A percentile compares a stretch with the other conserved stretches of the same genome.
These are phyloP conservation scores for Eurytoma californica DNA, from an alignment of 2,888 invertebrate species.

Conservation along the genomic window DNA sequence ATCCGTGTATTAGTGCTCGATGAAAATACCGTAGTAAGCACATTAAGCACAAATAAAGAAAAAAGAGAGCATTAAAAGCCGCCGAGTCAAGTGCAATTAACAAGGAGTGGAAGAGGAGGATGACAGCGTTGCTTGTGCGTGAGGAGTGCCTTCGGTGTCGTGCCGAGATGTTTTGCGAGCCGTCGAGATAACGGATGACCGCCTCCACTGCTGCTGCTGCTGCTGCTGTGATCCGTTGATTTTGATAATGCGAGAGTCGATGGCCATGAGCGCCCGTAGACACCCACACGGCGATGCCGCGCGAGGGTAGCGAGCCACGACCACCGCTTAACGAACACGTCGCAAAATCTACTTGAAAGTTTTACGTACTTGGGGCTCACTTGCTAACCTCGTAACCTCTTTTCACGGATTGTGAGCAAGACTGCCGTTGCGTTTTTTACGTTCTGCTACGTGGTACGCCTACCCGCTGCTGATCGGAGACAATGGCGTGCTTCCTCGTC, in stretches of 20 bases:
- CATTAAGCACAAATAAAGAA: no score
- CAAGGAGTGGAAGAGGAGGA: neutral
- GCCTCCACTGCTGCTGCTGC: neutral
- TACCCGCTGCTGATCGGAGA: slow-evolving; percentile 37
- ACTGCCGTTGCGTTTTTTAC: neutral
- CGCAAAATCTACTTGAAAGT: neutral
- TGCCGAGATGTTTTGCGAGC: slow-evolving; percentile 25
- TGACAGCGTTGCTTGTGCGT: slow-evolving; percentile 11
- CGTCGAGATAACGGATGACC: slow-evolving; percentile 36
- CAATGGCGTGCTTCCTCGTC: slow-evolving; percentile 86
- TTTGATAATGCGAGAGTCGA: neutral
- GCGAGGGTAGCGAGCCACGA: slow-evolving; percentile 3
- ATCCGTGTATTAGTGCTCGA: no score
- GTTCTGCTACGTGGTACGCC: neutral
- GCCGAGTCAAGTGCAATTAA: neutral
- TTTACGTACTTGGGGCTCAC: neutral
- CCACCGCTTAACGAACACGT: neutral
- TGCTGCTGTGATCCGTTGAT: neutral
- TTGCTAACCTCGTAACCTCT: neutral
- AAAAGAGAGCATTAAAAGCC: neutral
- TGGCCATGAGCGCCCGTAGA: neutral
- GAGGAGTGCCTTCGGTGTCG: neutral
- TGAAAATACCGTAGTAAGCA: no score
- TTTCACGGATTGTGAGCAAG: neutral
- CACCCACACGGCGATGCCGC: slow-evolving; percentile 18